Base-by-base conservation (phyloP, 2,888 invertebrate species). In the Drosophila stalkeri region DNA sequence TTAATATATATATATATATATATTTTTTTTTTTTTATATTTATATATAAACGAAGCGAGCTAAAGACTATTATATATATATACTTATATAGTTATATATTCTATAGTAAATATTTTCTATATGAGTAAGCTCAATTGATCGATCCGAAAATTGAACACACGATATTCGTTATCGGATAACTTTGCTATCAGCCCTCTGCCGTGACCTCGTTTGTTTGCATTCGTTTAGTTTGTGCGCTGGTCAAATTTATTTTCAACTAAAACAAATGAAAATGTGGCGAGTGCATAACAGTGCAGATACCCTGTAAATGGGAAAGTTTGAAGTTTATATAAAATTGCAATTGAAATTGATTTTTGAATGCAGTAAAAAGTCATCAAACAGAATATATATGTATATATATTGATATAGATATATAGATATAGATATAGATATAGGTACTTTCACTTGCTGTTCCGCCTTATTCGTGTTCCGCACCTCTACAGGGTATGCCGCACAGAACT, bases 211-310 rank as follows among this genome's bases (percentile, higher is more conserved):
- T 52, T 59, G 64, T 78, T 81, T 83, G 80, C 59, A 77, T 81
- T 39, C 59, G 46, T 66, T 44, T 55, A 59, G 55, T 79, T 68
- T 73, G 64, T 78, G 67, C 27, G n/a, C 64, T 60, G 81, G 68
- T 61, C 63, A 81, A 84, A 67, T 78, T 77, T 73, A 81, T 77
- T 77, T 77, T n/a, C 64, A 63, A 23, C 63, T 64, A 47, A 47
- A 39, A 39, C 14, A 27, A 39, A 31, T 7, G 64, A 3, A 31
- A 33, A 8, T 9, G 3, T 46, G 16, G 39, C 54, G 54, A 56
- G 47, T 44, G 41, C 18, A 0, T 4, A n/a, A 31, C 11, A 3
- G 27, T 4, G 11, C 2, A 33, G 11, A 64, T 63, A 63, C 33
- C 47, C 39, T n/a, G 63, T 3, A 23, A 63, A 14, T 8, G 14